These are phyloP conservation scores for Peucedramus taeniatus DNA, from an alignment of 2,113 vertebrate species.

Conservation along the genomic window DNA sequence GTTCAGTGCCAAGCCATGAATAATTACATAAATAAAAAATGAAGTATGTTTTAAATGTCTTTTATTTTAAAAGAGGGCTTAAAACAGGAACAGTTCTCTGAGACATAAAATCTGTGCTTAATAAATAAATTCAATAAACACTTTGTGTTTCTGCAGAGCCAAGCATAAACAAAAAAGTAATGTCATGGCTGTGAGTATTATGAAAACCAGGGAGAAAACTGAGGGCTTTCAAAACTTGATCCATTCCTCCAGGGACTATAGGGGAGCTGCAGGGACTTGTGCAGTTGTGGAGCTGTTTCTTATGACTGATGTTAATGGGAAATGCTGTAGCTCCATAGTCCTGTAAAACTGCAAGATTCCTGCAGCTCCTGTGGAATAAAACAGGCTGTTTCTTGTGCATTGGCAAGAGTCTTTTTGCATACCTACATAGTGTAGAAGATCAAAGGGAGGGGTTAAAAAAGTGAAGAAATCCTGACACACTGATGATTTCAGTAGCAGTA, in stretches of 20 bases:
- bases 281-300: background rate
- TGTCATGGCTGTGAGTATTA: background rate
- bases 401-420: background rate
- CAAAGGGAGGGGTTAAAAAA: background rate
- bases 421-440: background rate
- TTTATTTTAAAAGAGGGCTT: background rate
- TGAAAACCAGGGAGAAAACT: background rate
- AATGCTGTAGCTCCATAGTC: background rate
- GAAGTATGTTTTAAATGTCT: background rate
- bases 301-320: background rate
- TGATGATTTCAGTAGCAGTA: background rate
- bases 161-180: background rate
- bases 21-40: conserved; percentile 24
- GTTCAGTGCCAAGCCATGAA: background rate
- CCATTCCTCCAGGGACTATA: background rate
- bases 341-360: background rate
- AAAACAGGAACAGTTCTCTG: background rate
- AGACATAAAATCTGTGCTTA: background rate
- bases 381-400: background rate
- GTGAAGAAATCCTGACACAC: background rate
- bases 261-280: background rate
- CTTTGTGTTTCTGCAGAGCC: background rate
- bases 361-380: background rate
- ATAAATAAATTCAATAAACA: conserved; percentile 14
- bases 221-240: background rate